These are phyloP conservation scores for Momotus momota DNA, from an alignment of 2,797 vertebrate genomes.

Conservation along the genomic window DNA sequence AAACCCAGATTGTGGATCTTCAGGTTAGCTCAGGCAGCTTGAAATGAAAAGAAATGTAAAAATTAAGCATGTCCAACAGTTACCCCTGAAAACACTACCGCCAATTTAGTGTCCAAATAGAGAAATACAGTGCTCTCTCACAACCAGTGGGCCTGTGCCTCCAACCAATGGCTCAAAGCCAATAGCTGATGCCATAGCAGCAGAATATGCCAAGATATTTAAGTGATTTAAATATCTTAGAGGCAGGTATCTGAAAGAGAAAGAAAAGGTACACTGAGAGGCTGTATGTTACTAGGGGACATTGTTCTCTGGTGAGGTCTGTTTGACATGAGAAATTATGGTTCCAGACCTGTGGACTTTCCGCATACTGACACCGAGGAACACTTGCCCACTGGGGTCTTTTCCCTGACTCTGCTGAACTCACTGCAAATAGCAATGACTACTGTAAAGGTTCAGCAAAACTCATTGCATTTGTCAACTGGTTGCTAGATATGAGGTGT, in stretches of 20 bases:
- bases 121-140: neutral
- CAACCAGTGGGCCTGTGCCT: rapidly evolving
- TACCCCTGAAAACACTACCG: neutral
- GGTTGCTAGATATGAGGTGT: neutral
- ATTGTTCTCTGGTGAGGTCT: neutral
- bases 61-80: neutral
- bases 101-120: neutral
- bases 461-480: neutral
- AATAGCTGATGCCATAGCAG: neutral
- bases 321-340: neutral
- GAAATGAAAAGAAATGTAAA: neutral
- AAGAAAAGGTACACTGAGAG: neutral
- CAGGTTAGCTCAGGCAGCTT: neutral
- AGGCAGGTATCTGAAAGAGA: neutral
- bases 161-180: rapidly evolving
- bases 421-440: neutral
- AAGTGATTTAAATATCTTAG: neutral
- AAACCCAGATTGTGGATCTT: neutral
- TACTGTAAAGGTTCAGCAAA: neutral
- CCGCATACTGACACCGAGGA: neutral
- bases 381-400: neutral
- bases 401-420: neutral
- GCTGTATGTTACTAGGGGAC: neutral
- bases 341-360: neutral
- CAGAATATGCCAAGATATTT: neutral